phyloP scores from a whole-genome alignment of 2,888 invertebrate genomes.

The Phyllotreta striolata region DNA sequence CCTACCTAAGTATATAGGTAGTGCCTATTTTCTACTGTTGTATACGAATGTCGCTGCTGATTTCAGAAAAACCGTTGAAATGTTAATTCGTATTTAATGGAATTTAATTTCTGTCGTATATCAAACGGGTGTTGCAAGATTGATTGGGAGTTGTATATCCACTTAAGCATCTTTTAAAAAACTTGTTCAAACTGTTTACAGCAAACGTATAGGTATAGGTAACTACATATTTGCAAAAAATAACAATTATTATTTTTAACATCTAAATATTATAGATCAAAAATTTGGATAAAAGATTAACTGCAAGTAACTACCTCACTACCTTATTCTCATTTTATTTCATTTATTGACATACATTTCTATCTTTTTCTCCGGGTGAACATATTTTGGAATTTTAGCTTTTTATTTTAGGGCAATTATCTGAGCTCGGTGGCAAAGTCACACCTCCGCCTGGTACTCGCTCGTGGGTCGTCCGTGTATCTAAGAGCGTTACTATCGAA shows the following conservation, averaged over 20 bases:
- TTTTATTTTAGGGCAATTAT: conserved; percentile 1
- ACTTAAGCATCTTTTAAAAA: too few species aligned
- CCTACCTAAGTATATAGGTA: not conserved
- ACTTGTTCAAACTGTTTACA: too few species aligned
- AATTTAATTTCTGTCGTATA: conserved; percentile 1
- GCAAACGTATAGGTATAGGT: too few species aligned
- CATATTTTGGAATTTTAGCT: not conserved
- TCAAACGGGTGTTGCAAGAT: not conserved
- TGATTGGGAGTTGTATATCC: too few species aligned
- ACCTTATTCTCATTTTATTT: too few species aligned
- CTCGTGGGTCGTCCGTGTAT: conserved; percentile 28
- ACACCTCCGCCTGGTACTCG: conserved; percentile 23
- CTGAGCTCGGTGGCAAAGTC: conserved; percentile 23
- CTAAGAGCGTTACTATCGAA: conserved; percentile 34
- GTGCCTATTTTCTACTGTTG: not conserved
- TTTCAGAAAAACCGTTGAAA: not conserved
- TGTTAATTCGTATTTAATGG: not conserved
- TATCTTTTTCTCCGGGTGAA: too few species aligned
- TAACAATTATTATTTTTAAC: too few species aligned
- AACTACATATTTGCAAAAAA: too few species aligned
- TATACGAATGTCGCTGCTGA: conserved; percentile 3
- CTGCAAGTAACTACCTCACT: too few species aligned
- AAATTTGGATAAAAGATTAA: too few species aligned
- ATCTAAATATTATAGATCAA: too few species aligned
- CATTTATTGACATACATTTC: too few species aligned